Evolutionary conservation across 2,888 invertebrate species (phyloP).

Genomic region (Epinotia nisella): DNA sequence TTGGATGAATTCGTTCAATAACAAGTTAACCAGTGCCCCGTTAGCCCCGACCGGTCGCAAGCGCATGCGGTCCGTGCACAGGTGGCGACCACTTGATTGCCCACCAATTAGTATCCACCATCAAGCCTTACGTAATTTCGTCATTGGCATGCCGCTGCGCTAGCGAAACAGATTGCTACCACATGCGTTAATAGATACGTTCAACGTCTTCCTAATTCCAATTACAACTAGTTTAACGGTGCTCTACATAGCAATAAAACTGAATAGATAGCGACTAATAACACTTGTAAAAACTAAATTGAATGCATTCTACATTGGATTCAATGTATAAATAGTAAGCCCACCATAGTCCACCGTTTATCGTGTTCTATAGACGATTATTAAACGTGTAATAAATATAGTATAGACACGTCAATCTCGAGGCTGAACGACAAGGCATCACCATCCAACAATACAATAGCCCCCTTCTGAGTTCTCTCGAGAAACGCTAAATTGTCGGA

Average conservation of each 20-base stretch:
- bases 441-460: slow-evolving; percentile 50
- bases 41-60: slow-evolving; percentile 69
- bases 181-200: slow-evolving; percentile 49
- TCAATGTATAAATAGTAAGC: slow-evolving; percentile 55
- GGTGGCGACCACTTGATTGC: slow-evolving; percentile 56
- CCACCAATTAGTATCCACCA: slow-evolving; percentile 73
- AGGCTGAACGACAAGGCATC: slow-evolving; percentile 50
- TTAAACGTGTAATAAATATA: slow-evolving; percentile 41
- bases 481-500: slow-evolving; percentile 51
- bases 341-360: slow-evolving; percentile 8
- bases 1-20: slow-evolving; percentile 69
- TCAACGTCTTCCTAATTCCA: slow-evolving; percentile 53
- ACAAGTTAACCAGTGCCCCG: slow-evolving; percentile 71
- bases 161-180: slow-evolving; percentile 55
- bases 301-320: slow-evolving; percentile 56
- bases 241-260: slow-evolving; percentile 62
- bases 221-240: slow-evolving; percentile 64
- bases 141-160: slow-evolving; percentile 57
- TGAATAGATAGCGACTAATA: slow-evolving; percentile 64
- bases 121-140: slow-evolving; percentile 70
- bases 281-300: slow-evolving; percentile 62
- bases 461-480: slow-evolving; percentile 45
- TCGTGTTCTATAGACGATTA: slow-evolving; percentile 8
- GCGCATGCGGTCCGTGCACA: slow-evolving; percentile 56
- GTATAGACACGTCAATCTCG: slow-evolving; percentile 43